Conservation (phyloP, 2,113 vertebrate genomes). For the Peucedramus taeniatus region DNA sequence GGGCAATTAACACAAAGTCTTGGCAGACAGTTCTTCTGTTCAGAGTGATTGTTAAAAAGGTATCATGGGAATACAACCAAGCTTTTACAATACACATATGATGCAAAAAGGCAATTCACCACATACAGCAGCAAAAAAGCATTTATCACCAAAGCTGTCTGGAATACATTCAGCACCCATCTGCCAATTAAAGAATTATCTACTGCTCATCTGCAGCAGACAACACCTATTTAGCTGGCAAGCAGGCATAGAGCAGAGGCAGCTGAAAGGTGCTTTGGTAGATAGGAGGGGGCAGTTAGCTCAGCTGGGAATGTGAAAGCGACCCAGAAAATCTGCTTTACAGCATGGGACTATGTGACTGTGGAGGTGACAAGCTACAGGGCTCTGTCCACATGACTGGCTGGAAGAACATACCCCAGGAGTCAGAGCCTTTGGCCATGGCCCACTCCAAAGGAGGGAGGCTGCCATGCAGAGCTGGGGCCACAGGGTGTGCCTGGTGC, state of each 20-base stretch:
- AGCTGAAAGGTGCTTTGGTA: background rate
- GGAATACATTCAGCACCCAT: background rate
- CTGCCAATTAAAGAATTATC: background rate
- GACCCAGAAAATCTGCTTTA: background rate
- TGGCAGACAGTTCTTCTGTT: background rate
- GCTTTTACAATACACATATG: background rate
- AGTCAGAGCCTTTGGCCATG: background rate
- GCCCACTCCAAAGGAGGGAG: background rate
- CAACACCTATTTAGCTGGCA: background rate
- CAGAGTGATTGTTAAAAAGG: background rate
- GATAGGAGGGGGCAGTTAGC: background rate
- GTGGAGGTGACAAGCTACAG: background rate
- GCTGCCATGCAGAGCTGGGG: background rate
- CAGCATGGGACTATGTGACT: background rate
- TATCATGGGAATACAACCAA: background rate
- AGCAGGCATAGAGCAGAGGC: background rate
- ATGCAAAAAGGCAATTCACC: slow-evolving; percentile 9
- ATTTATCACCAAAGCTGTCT: slow-evolving; percentile 1
- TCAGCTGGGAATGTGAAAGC: background rate
- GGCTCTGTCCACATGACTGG: background rate
- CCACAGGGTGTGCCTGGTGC: background rate
- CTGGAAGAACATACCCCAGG: background rate
- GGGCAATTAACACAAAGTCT: slow-evolving; percentile 28
- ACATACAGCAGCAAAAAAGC: background rate
- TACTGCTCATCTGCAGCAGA: background rate